Evolutionary conservation across 2,888 invertebrate species (phyloP).

Genomic region (Melanostoma scalare): DNA sequence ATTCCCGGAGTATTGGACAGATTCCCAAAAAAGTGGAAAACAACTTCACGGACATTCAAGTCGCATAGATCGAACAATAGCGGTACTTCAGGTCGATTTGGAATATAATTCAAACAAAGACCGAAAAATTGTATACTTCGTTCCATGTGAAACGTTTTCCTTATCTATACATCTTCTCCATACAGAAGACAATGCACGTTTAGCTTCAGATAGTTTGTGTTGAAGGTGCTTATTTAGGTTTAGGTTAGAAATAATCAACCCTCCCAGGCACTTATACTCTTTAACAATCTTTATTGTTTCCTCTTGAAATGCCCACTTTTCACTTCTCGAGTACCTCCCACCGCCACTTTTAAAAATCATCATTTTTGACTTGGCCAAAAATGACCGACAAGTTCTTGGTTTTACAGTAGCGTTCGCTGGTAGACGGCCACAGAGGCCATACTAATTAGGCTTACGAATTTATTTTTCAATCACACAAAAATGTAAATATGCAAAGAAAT

Average conservation of each 20-base stretch:
- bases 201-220: no score
- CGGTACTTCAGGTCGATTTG: constrained; percentile 8
- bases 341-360: background rate
- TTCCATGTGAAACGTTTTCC: background rate
- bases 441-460: no score
- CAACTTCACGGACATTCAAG: background rate
- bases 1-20: constrained; percentile 4
- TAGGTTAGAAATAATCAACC: background rate
- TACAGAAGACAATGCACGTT: background rate
- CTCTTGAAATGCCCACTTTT: background rate
- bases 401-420: no score
- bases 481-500: no score
- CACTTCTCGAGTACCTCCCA: background rate
- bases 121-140: background rate
- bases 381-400: background rate
- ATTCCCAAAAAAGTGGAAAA: background rate
- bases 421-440: no score
- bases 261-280: background rate
- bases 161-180: background rate
- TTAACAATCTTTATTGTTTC: background rate
- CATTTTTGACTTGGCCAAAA: background rate
- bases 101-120: constrained; percentile 1
- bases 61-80: constrained; percentile 2
- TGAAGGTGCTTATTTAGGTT: background rate
- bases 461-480: no score